A percentile compares a stretch with the other conserved stretches of the same genome.
Evolutionary conservation across 2,888 invertebrate species (phyloP).

Genomic region (Aphidius colemani): DNA sequence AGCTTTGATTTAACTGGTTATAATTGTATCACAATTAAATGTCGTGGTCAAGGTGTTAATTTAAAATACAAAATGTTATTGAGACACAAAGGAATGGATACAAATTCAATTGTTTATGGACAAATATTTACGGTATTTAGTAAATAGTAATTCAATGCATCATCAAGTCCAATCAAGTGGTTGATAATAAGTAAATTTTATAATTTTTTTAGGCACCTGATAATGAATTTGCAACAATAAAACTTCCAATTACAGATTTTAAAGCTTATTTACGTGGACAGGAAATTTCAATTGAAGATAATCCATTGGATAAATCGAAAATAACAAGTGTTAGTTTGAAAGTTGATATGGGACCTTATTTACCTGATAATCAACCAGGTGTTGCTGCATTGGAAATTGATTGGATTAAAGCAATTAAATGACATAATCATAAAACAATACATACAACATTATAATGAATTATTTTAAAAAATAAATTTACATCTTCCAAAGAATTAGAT

Average conservation of each 20-base stretch:
- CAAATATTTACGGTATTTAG: slow-evolving; percentile 52
- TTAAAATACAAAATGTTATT: slow-evolving; percentile 58
- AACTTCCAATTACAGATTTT: slow-evolving; percentile 55
- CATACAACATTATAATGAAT: no score
- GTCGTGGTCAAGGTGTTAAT: slow-evolving; percentile 57
- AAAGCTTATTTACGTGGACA: slow-evolving; percentile 59
- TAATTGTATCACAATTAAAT: slow-evolving; percentile 47
- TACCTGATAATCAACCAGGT: slow-evolving; percentile 59
- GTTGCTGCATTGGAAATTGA: slow-evolving; percentile 61
- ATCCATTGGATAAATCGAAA: slow-evolving; percentile 54
- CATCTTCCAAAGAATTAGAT: no score
- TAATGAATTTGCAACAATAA: slow-evolving; percentile 47
- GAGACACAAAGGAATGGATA: slow-evolving; percentile 52
- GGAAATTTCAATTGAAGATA: slow-evolving; percentile 46
- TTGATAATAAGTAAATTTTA: no score
- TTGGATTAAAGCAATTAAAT: slow-evolving; percentile 56
- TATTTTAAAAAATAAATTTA: no score
- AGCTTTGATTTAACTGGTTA: slow-evolving; percentile 51
- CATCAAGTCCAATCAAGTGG: no score
- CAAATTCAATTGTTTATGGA: slow-evolving; percentile 54
- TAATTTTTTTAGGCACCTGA: slow-evolving; percentile 47
- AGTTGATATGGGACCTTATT: slow-evolving; percentile 60
- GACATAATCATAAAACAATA: slow-evolving; percentile 16
- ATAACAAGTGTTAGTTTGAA: slow-evolving; percentile 60
- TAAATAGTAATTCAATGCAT: not conserved